These are phyloP conservation scores for Rhineura floridana DNA, from an alignment of 2,113 vertebrate species.

Conservation along the genomic window DNA sequence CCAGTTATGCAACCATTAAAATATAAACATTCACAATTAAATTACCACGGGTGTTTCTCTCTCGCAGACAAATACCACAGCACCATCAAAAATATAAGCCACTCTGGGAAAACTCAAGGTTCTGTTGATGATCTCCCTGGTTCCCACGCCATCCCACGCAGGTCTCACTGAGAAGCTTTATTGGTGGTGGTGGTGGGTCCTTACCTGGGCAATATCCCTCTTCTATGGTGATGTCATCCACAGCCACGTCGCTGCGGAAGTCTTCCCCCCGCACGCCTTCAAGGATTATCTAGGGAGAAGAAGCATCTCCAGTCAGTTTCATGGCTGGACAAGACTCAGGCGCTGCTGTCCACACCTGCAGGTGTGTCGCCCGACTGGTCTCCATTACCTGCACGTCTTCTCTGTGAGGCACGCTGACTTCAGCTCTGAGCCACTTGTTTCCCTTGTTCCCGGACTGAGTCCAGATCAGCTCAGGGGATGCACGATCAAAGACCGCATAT, in stretches of 20 bases:
- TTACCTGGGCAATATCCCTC: neutral
- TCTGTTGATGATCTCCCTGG: too few species aligned
- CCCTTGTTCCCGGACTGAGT: neutral
- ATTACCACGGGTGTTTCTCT: too few species aligned
- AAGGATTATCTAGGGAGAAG: neutral
- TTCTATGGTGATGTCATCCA: slow-evolving; percentile 6
- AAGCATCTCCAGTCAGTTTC: neutral
- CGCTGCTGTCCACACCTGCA: neutral
- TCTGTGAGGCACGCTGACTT: neutral
- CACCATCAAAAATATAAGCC: too few species aligned
- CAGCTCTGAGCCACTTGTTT: neutral
- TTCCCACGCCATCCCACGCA: fast-evolving
- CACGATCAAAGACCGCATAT: neutral
- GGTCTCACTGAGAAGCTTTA: too few species aligned
- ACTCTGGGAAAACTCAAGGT: too few species aligned
- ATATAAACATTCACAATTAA: too few species aligned
- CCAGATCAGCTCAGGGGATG: neutral
- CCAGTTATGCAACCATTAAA: too few species aligned
- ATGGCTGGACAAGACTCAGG: neutral
- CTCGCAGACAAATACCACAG: too few species aligned
- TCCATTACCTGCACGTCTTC: slow-evolving; percentile 1
- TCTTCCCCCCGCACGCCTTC: neutral
- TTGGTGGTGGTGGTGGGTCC: too few species aligned
- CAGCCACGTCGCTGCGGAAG: slow-evolving; percentile 17
- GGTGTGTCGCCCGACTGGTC: too few species aligned